Evolutionary conservation across 2,888 invertebrate species (phyloP), one percentile per base, ranked within the genome.

Genomic region (Drosophila multiciliata): DNA sequence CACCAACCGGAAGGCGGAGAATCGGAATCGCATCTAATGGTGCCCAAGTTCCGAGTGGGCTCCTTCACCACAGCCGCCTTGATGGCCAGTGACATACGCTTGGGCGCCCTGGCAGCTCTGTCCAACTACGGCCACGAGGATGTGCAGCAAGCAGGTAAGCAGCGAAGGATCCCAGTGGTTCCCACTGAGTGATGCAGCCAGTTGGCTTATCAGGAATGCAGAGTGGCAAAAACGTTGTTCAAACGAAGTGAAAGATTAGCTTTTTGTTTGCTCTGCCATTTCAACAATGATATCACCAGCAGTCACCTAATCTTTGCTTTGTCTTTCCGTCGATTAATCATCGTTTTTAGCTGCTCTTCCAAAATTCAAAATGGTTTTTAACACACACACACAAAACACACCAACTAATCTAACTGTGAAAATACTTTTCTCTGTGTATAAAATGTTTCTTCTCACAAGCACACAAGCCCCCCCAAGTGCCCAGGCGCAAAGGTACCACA

Each of bases 31-130:
- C 94, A 88, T 91, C 83, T 90, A 23, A 94, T 94, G 73, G 94
- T 95, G 65, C 95, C 96, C 11, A 95, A 94, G 80, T 96, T 96
- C 91, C 96, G 96, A 90, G 93, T 96, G 38, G 96, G 96, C 3
- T 95, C 95, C 15, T 93, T 91, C 57, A 93, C 93, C 35, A 91
- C 91, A 1, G 92, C 92, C 40, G 92, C 91, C 5, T 85, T 91
- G 11, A 88, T 92, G 88, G 87, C 87, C 60, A 93, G 87, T 50
- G 91, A 93, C 54, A 89, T 81, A 0, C 91, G 93, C 49, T 71
- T 93, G 69, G 93, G 93, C 12, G 92, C 93, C 5, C 78, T 93
- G 55, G 93, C 93, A 2, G 93, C 93, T 0, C 83, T 93, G 33
- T 91, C 93, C 49, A 93, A 92, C 20, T 93, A 93, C 53, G 93